A percentile compares a stretch with the other conserved stretches of the same genome.
These are phyloP conservation scores for Agelas oroides DNA, from an alignment of 37 sponge, comb jelly and placozoan genomes.

Conservation along the genomic window DNA sequence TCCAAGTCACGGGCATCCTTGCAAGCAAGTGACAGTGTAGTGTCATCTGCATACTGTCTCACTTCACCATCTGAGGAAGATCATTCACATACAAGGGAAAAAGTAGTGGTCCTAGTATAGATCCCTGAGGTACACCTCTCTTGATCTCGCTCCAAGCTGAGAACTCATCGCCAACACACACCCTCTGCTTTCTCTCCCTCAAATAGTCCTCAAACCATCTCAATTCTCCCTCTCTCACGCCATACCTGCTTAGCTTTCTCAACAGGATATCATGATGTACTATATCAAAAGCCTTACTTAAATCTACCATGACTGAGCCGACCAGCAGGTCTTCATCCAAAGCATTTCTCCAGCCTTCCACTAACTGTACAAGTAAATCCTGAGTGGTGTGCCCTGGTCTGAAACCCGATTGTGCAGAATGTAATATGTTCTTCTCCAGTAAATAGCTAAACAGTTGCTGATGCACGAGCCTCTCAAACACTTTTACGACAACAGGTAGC, in stretches of 20 bases:
- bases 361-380: slow-evolving; percentile 27
- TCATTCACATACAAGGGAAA: slow-evolving; percentile 48
- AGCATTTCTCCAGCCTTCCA: slow-evolving; percentile 46
- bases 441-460: slow-evolving; percentile 23
- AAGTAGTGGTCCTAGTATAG: slow-evolving; percentile 48
- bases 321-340: slow-evolving; percentile 33
- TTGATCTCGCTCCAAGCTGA: slow-evolving; percentile 25
- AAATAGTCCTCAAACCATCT: slow-evolving; percentile 42
- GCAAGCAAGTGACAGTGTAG: background rate
- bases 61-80: slow-evolving; percentile 7
- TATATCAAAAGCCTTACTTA: slow-evolving; percentile 45
- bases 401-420: slow-evolving; percentile 38
- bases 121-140: slow-evolving; percentile 49
- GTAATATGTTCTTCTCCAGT: slow-evolving; percentile 13
- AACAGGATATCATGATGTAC: slow-evolving; percentile 33
- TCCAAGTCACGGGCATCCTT: background rate
- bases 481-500: slow-evolving; percentile 30
- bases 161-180: background rate
- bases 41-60: slow-evolving; percentile 49
- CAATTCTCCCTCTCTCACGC: slow-evolving; percentile 2
- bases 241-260: slow-evolving; percentile 37
- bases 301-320: slow-evolving; percentile 27
- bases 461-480: slow-evolving; percentile 38
- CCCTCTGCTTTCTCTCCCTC: slow-evolving; percentile 26
- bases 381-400: slow-evolving; percentile 41